These are phyloP conservation scores for Hypselothyrea guttata DNA, from an alignment of 2,888 invertebrate species.

Conservation along the genomic window DNA sequence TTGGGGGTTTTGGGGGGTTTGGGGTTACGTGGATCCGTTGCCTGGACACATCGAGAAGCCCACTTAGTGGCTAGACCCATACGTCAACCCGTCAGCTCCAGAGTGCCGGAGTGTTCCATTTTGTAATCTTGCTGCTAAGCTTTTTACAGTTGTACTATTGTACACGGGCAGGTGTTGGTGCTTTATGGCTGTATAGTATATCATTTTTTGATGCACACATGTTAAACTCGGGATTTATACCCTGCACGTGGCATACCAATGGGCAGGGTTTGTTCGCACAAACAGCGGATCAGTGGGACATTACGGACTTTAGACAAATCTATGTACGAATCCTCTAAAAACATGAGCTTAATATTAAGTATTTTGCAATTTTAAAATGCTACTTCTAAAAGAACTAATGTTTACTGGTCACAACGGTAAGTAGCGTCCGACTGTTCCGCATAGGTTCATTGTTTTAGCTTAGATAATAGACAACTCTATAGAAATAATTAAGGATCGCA, in stretches of 20 bases:
- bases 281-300: too few relatives aligned
- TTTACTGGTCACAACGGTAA: too few relatives aligned
- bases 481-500: too few relatives aligned
- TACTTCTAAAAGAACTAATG: too few relatives aligned
- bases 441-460: too few relatives aligned
- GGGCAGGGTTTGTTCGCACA: too few relatives aligned
- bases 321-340: too few relatives aligned
- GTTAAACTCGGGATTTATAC: constrained; percentile 1
- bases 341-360: background rate
- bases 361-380: background rate
- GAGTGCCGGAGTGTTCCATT: constrained; percentile 36
- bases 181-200: constrained; percentile 22
- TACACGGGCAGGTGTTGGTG: constrained; percentile 21
- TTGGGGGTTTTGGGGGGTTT: background rate
- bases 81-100: constrained; percentile 51
- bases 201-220: constrained; percentile 44
- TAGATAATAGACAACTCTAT: too few relatives aligned
- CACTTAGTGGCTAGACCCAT: constrained; percentile 57
- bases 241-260: background rate
- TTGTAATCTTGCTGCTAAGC: constrained; percentile 59
- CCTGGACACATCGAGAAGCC: constrained; percentile 41
- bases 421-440: too few relatives aligned
- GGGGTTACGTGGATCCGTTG: background rate
- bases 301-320: too few relatives aligned
- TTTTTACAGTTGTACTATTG: constrained; percentile 52